phyloP scores from a whole-genome alignment of 2,797 vertebrate species.

The Otus scops region DNA sequence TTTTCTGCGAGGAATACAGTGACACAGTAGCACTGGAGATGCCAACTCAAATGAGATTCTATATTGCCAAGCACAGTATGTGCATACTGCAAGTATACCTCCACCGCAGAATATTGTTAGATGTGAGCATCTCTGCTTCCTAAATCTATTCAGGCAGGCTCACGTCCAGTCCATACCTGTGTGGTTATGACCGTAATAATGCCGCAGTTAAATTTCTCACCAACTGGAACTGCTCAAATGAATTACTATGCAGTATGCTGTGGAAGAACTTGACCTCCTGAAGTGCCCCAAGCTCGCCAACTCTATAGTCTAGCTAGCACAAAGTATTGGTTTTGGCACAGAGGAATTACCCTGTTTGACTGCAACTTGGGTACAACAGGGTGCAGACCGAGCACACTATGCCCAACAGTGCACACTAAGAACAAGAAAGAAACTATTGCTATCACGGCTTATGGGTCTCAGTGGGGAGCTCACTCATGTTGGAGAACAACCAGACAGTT shows the following conservation, averaged over 20 bases:
- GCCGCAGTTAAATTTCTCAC: not conserved
- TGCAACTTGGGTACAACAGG: too few species aligned
- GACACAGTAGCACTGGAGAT: not conserved
- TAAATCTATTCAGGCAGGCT: not conserved
- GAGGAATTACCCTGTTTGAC: not conserved
- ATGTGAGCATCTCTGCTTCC: not conserved
- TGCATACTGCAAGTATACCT: accelerated
- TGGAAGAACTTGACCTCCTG: not conserved
- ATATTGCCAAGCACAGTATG: accelerated
- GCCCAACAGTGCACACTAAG: not conserved
- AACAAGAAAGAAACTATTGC: not conserved
- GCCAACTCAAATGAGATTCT: not conserved
- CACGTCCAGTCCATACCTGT: accelerated
- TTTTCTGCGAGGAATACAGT: not conserved
- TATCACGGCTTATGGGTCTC: not conserved
- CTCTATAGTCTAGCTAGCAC: not conserved
- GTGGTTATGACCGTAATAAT: accelerated
- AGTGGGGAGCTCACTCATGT: accelerated
- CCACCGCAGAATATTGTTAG: not conserved
- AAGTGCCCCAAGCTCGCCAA: not conserved
- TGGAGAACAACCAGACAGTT: not conserved
- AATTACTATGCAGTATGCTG: not conserved
- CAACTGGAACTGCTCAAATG: not conserved
- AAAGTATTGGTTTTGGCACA: not conserved
- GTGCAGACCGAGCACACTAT: not conserved